These are phyloP conservation scores for Drosophila oshimai DNA, from an alignment of 1,140 invertebrate genomes.

Conservation along the genomic window DNA sequence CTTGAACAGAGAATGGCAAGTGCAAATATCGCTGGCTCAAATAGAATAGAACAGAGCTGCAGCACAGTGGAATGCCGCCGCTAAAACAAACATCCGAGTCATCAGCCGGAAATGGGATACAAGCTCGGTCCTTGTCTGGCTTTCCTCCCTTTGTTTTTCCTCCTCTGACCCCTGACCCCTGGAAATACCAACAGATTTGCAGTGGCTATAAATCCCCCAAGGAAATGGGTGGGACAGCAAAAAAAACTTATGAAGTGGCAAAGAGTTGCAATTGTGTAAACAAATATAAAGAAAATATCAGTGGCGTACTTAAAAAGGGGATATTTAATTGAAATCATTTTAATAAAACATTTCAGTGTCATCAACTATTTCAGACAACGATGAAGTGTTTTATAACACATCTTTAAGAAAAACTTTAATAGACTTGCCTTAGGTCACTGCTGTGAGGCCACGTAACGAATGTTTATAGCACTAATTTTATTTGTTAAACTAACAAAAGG, in stretches of 20 bases:
- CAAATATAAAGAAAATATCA: constrained; percentile 46
- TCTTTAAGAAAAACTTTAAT: constrained; percentile 6
- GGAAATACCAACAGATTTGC: constrained; percentile 10
- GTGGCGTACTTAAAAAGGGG: not conserved
- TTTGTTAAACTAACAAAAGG: constrained; percentile 68
- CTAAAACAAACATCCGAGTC: constrained; percentile 64
- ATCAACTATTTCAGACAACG: not conserved
- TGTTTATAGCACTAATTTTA: constrained; percentile 78
- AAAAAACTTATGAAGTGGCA: constrained; percentile 60
- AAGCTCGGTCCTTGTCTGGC: constrained; percentile 20
- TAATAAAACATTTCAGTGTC: not conserved
- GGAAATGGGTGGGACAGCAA: constrained; percentile 23
- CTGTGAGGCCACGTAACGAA: constrained; percentile 33
- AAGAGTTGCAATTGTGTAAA: constrained; percentile 68
- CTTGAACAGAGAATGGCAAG: constrained; percentile 2
- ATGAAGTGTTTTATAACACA: not conserved
- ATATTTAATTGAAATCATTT: not conserved
- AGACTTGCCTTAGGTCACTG: not conserved
- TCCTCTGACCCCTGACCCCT: not conserved
- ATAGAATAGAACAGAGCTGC: constrained; percentile 16
- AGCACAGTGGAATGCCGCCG: constrained; percentile 24
- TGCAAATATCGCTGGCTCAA: constrained; percentile 20
- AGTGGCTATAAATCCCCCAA: constrained; percentile 35
- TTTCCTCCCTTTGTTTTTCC: constrained; percentile 23
- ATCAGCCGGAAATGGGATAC: constrained; percentile 63